Conservation (phyloP, 2,888 invertebrate genomes). For the Laothoe populi region DNA sequence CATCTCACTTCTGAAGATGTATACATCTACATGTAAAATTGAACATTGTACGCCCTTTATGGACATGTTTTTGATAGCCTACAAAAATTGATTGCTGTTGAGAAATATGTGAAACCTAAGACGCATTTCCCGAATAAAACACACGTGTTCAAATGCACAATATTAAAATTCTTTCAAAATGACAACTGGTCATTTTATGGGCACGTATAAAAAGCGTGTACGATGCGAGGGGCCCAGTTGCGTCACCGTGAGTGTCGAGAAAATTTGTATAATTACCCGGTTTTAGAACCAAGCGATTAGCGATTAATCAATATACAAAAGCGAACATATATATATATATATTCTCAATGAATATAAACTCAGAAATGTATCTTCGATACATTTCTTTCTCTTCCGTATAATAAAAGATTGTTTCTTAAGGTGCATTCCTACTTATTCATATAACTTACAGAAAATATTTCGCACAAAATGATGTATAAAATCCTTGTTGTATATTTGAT, state of each 20-base stretch:
- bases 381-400: no score
- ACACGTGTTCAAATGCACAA: slow-evolving; percentile 39
- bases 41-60: no score
- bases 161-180: slow-evolving; percentile 54
- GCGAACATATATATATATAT: no score
- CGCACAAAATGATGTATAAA: no score
- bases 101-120: not conserved
- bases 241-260: slow-evolving; percentile 69
- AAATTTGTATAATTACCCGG: slow-evolving; percentile 57
- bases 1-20: no score
- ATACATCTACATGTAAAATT: no score
- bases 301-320: slow-evolving; percentile 41
- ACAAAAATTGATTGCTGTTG: no score
- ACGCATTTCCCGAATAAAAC: slow-evolving; percentile 26
- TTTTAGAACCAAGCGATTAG: slow-evolving; percentile 47
- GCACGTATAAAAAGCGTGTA: slow-evolving; percentile 56
- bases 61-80: no score
- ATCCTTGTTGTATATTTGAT: no score
- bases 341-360: no score
- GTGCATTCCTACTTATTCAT: not conserved
- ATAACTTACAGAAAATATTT: not conserved
- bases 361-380: no score
- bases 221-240: slow-evolving; percentile 69
- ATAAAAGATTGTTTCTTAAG: no score
- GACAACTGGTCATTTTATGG: slow-evolving; percentile 60